These are phyloP conservation scores for Mesorhabditis belari DNA, from an alignment of 2,888 invertebrate species.

Conservation along the genomic window DNA sequence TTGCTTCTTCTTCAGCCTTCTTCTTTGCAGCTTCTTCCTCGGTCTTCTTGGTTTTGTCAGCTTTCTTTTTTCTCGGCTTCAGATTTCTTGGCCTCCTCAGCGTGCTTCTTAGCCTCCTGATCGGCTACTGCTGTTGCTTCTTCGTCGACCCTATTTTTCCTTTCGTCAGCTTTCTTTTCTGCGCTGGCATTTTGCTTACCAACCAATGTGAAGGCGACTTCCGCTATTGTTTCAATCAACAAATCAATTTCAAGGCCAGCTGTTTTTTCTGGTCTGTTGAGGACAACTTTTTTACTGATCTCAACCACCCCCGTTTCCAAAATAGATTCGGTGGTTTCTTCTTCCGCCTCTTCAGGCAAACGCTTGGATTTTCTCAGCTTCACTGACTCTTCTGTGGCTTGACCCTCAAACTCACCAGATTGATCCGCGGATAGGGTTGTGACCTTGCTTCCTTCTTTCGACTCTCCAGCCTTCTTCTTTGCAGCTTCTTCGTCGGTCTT, in stretches of 20 bases:
- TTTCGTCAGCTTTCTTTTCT: background rate
- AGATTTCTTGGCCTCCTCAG: no score
- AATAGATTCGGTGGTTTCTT: background rate
- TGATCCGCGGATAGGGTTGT: background rate
- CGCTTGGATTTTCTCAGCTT: background rate
- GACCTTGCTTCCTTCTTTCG: background rate
- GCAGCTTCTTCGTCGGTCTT: no score
- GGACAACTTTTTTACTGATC: background rate
- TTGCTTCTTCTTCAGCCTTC: background rate
- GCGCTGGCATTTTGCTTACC: background rate
- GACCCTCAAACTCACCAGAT: background rate
- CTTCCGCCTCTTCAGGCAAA: background rate
- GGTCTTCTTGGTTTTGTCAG: no score
- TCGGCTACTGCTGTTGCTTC: no score
- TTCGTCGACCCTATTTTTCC: constrained; percentile 7
- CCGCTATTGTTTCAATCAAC: background rate
- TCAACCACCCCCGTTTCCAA: no score
- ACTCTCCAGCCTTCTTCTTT: background rate
- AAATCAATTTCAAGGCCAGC: background rate
- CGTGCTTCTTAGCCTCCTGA: no score
- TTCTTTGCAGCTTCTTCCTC: no score
- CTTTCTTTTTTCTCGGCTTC: no score
- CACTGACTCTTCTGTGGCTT: background rate
- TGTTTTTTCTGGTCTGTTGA: background rate
- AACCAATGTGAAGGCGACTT: no score